These are phyloP conservation scores for Betta splendens DNA, from an alignment of 2,797 vertebrate species.

Conservation along the genomic window DNA sequence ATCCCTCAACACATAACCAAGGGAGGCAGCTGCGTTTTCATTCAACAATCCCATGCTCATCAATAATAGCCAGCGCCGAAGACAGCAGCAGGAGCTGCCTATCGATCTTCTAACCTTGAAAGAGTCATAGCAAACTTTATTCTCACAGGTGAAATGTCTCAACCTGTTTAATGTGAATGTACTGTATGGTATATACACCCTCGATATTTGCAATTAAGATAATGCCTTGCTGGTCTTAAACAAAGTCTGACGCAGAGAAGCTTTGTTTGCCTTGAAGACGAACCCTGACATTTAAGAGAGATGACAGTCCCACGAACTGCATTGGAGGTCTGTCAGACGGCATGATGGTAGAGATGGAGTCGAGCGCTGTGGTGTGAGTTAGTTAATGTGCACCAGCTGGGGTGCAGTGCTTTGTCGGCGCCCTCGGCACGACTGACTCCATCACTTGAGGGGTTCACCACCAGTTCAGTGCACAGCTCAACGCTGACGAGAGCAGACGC, in stretches of 20 bases:
- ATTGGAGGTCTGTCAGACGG: slow-evolving; percentile 53
- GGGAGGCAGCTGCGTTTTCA: slow-evolving; percentile 30
- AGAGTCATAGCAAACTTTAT: slow-evolving; percentile 58
- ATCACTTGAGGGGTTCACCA: slow-evolving; percentile 46
- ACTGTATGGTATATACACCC: slow-evolving; percentile 24
- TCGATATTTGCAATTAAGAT: slow-evolving; percentile 52
- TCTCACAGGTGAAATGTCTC: slow-evolving; percentile 38
- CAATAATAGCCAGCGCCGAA: slow-evolving; percentile 29
- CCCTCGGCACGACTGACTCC: slow-evolving; percentile 36
- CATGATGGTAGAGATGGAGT: slow-evolving; percentile 55
- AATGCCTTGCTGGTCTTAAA: slow-evolving; percentile 25
- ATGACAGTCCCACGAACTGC: slow-evolving; percentile 51
- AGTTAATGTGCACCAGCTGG: slow-evolving; percentile 60
- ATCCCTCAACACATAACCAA: slow-evolving; percentile 36
- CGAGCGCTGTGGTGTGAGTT: slow-evolving; percentile 46
- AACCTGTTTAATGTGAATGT: neutral
- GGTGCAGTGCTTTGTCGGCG: slow-evolving; percentile 45
- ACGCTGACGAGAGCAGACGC: slow-evolving; percentile 36
- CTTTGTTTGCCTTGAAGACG: slow-evolving; percentile 57
- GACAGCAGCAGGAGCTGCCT: slow-evolving; percentile 23
- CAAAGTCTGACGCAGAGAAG: slow-evolving; percentile 41
- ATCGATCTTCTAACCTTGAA: slow-evolving; percentile 65
- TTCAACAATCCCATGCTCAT: slow-evolving; percentile 43
- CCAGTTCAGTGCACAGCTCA: slow-evolving; percentile 43
- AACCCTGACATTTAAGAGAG: slow-evolving; percentile 51